Conservation (phyloP, 2,113 vertebrate species). For the Emberiza fucata region DNA sequence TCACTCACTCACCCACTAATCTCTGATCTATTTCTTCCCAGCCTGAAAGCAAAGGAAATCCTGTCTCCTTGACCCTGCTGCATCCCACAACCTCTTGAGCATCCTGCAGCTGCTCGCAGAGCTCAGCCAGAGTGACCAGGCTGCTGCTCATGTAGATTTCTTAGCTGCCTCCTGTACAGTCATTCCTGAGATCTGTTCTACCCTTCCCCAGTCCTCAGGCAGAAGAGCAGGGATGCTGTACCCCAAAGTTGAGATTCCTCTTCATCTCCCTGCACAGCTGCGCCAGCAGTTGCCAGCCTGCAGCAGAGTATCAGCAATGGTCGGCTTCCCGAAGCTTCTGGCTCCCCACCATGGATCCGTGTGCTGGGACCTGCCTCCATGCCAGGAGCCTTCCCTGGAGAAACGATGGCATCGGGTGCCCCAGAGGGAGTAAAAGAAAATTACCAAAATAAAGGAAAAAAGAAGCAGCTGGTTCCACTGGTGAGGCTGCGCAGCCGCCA, state of each 20-base stretch:
- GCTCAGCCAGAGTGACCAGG: neutral
- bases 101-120: neutral
- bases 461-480: constrained; percentile 10
- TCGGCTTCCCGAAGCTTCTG: accelerated
- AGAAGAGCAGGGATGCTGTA: neutral
- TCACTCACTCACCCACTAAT: neutral
- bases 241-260: accelerated
- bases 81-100: neutral
- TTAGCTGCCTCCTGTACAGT: neutral
- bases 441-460: neutral
- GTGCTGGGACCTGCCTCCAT: neutral
- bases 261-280: neutral
- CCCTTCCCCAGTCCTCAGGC: neutral
- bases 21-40: neutral
- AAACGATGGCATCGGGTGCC: accelerated
- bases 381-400: neutral
- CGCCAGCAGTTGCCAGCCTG: neutral
- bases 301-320: accelerated
- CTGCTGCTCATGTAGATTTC: neutral
- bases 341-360: accelerated
- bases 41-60: neutral
- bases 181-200: neutral
- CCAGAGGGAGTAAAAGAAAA: neutral
- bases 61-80: neutral
- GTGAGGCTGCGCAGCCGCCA: neutral